Evolutionary conservation across 2,797 vertebrate genomes (phyloP), one percentile per base, ranked within the genome.

Genomic region (Acropternis orthonyx): DNA sequence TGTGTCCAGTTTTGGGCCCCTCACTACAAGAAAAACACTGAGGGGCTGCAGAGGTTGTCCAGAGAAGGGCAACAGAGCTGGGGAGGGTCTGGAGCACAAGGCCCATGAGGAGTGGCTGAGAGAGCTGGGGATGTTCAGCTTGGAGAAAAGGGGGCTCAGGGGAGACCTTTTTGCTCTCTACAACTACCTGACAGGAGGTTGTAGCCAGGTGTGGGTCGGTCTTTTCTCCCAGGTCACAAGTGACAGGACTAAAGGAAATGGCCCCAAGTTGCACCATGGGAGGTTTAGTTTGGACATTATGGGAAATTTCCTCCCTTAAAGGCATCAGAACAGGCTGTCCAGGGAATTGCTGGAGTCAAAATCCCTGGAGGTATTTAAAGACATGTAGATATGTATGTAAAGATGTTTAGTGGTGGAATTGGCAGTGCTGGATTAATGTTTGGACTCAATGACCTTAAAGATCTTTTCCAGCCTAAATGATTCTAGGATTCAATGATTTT

Each of bases 151-250:
- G 39, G 52, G 32, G 13, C 8, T 72, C 10, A 8, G 8, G 26
- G 18, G 26, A 5, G 4, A 14, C 30, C 3, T 10, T 18, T 8
- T 24, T 4, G 4, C 5, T 61, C 27, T 49, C 44, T 48, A 14
- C 30, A 72, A 0, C 15, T 46, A 2, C 44, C 30, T 59, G 46
- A 36, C 1, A 48, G 59, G 52, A 54, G 13, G 2, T 5, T 14
- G 15, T 0, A 54, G 52, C 8, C 22, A n/a, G 15, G 7, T 48
- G 12, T 22, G 34, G 7, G 1, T 24, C 0, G 0, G 13, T 3
- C 6, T 34, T 30, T 59, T 54, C 39, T 73, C 34, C 6, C 34
- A n/a, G 6, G 15, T 48, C 36, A n/a, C 5, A 21, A 66, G 51
- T 10, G 12, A 39, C 12, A 18, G 34, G 32, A 62, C 5, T 8